Percentiles rank a stretch among this genome's conserved stretches.
Evolutionary conservation across 1,140 invertebrate species (phyloP).

Genomic region (silkworm (Bombyx mori)): ASM3026992v2 NC_085119.1:10456501-10457000

Average conservation of each 20-base stretch:
- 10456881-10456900: constrained; percentile 71
- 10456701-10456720: too few species aligned
- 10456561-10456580: too few species aligned
- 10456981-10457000: constrained; percentile 18
- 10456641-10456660: too few species aligned
- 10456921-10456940: constrained; percentile 71
- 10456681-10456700: too few species aligned
- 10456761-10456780: neutral
- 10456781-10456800: constrained; percentile 9
- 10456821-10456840: constrained; percentile 21
- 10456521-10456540: constrained; percentile 57
- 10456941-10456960: constrained; percentile 54
- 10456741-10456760: too few species aligned
- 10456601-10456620: too few species aligned
- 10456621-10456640: too few species aligned
- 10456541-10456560: constrained; percentile 33
- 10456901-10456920: constrained; percentile 71
- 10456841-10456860: constrained; percentile 48
- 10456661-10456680: too few species aligned
- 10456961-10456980: constrained; percentile 32
- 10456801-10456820: constrained; percentile 21
- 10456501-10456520: constrained; percentile 57
- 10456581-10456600: too few species aligned
- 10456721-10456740: too few species aligned
- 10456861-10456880: constrained; percentile 67